A percentile compares a stretch with the other conserved stretches of the same genome.
Conservation (phyloP, 2,888 invertebrate species). For the Antitype chi region DNA sequence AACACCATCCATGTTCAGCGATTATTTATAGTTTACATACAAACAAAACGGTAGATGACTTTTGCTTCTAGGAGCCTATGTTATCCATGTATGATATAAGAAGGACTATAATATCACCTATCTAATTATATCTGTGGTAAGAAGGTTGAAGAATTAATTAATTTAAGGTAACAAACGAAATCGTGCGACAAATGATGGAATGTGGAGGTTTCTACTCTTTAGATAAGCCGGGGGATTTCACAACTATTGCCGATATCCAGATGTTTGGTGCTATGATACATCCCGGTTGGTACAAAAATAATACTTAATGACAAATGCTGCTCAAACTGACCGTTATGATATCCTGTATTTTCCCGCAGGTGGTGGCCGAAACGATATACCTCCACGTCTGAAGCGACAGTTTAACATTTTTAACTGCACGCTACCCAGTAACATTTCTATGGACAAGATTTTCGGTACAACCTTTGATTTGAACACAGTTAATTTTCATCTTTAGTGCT, state of each 20-base stretch:
- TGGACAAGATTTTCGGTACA: slow-evolving; percentile 96
- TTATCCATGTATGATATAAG: not conserved
- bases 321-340: not conserved
- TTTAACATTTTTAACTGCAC: slow-evolving; percentile 97
- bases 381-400: slow-evolving; percentile 95
- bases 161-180: slow-evolving; percentile 94
- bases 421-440: slow-evolving; percentile 95
- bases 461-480: not conserved
- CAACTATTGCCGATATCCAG: slow-evolving; percentile 94
- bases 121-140: not conserved
- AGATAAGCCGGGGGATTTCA: slow-evolving; percentile 97
- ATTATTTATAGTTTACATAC: not conserved
- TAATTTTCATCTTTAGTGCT: not conserved
- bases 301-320: not conserved
- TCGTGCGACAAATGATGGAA: slow-evolving; percentile 97
- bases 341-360: slow-evolving; percentile 77
- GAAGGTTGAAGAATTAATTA: not conserved
- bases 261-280: slow-evolving; percentile 97
- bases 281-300: slow-evolving; percentile 89
- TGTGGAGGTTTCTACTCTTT: slow-evolving; percentile 96
- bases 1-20: not conserved
- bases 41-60: not conserved
- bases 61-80: not conserved
- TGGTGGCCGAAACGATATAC: slow-evolving; percentile 97
- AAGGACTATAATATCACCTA: not conserved